Evolutionary conservation across 1,140 invertebrate species (phyloP), one percentile per base, ranked within the genome.

Genomic region (Pomacea maculata): DNA sequence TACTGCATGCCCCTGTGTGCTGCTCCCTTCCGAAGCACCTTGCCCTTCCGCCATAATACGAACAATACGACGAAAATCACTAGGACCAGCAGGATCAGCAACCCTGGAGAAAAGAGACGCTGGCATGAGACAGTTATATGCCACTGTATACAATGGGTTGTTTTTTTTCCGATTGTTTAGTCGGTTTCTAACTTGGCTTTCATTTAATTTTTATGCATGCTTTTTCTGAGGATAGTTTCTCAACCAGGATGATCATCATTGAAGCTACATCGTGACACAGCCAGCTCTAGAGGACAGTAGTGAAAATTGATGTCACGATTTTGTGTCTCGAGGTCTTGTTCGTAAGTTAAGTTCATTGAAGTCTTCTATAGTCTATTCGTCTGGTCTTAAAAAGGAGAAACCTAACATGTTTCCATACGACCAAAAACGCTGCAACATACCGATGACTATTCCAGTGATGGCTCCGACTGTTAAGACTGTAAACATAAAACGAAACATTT

Each of bases 61-160:
- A 79, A 79, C 45, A 72, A 21, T 19, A 73, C 77, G 74, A 75
- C 29, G 67, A 79, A 34, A 15, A 63, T 17, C 17, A 79, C 61
- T 15, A 72, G 9, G 15, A 45, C 14, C 63, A 54, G n/a, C 21
- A 72, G n/a, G 68, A 79, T n/a, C 19, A 79, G 75, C 12, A 76
- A 34, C 17, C 29, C 74, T 75, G 54, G 6, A 9, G 9, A 19
- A 57, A 45, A 45, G 6, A 17, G 67, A n/a, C 67, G 6, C 1
- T 21, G 0, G 21, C 3, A 10, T n/a, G 1, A 57, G 25, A n/a
- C 10, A 29, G 21, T 63, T 0, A 64, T 34, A 34, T 4, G 1
- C n/a, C 19, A 29, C 4, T 21, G 9, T n/a, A 17, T 17, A 19
- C 55, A 1, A 5, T 11, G 11, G 34, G 21, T 5, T 70, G 1